Evolutionary conservation across 1,140 invertebrate genomes (phyloP).

Genomic region (Chrysopa pallens): DNA sequence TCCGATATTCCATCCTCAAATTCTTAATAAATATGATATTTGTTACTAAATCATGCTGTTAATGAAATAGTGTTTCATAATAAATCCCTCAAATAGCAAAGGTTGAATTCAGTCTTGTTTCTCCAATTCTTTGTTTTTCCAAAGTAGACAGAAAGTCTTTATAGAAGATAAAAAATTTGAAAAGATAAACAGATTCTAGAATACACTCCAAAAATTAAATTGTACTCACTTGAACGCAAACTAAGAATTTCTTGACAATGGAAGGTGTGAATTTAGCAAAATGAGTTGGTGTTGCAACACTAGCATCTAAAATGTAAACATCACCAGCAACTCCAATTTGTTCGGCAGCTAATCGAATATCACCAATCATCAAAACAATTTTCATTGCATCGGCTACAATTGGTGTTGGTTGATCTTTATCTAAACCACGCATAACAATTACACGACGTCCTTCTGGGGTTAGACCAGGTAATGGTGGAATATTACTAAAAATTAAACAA

Average conservation of each 20-base stretch:
- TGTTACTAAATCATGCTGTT: too few relatives aligned
- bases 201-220: too few relatives aligned
- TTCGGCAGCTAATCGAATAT: slow-evolving; percentile 58
- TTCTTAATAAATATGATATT: too few relatives aligned
- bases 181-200: too few relatives aligned
- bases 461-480: slow-evolving; percentile 56
- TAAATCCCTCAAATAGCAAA: too few relatives aligned
- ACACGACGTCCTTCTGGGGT: slow-evolving; percentile 60
- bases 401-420: slow-evolving; percentile 34
- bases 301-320: slow-evolving; percentile 59
- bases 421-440: slow-evolving; percentile 44
- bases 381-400: slow-evolving; percentile 54
- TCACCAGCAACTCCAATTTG: slow-evolving; percentile 59
- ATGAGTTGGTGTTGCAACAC: slow-evolving; percentile 48
- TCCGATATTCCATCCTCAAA: too few relatives aligned
- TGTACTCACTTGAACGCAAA: slow-evolving; percentile 46
- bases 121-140: too few relatives aligned
- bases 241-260: slow-evolving; percentile 61
- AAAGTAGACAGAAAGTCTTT: too few relatives aligned
- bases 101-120: too few relatives aligned
- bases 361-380: slow-evolving; percentile 62
- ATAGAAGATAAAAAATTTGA: too few relatives aligned
- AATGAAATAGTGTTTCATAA: too few relatives aligned
- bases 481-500: slow-evolving; percentile 38
- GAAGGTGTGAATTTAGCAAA: slow-evolving; percentile 59